phyloP scores from a whole-genome alignment of 2,113 vertebrate genomes.

The Pluvianellus socialis region DNA sequence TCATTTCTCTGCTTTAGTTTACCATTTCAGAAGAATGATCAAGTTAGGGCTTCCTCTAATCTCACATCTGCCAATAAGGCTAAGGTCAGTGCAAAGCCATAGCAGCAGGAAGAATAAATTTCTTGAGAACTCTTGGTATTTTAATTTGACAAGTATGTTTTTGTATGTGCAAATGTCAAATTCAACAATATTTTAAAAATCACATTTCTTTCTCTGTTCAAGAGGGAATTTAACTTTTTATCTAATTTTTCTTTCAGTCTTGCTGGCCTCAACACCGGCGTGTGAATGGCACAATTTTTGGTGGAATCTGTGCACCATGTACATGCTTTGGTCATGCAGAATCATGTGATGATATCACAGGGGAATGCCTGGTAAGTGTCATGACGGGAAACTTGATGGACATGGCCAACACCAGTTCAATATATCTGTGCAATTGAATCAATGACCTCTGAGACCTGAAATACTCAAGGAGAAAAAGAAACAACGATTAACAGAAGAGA shows the following conservation, averaged over 20 bases:
- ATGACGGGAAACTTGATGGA: not conserved
- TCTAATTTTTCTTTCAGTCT: conserved; percentile 64
- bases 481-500: not conserved
- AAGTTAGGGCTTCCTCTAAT: conserved; percentile 69
- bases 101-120: not conserved
- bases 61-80: conserved; percentile 51
- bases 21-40: conserved; percentile 69
- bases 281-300: conserved; percentile 80
- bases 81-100: conserved; percentile 68
- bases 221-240: not conserved
- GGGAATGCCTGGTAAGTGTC: conserved; percentile 81
- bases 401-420: not conserved
- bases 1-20: conserved; percentile 73
- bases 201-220: not conserved
- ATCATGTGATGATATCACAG: conserved; percentile 80
- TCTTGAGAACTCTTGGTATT: not conserved
- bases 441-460: not conserved
- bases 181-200: not conserved
- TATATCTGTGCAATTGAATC: not conserved
- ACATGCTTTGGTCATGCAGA: conserved; percentile 80
- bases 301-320: conserved; percentile 81
- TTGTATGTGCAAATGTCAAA: not conserved
- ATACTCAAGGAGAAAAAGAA: not conserved
- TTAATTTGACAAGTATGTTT: not conserved
- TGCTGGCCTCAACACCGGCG: conserved; percentile 79